A percentile compares a stretch with the other conserved stretches of the same genome.
phyloP scores from a whole-genome alignment of 2,797 vertebrate species.

The Chrosomus eos region DNA sequence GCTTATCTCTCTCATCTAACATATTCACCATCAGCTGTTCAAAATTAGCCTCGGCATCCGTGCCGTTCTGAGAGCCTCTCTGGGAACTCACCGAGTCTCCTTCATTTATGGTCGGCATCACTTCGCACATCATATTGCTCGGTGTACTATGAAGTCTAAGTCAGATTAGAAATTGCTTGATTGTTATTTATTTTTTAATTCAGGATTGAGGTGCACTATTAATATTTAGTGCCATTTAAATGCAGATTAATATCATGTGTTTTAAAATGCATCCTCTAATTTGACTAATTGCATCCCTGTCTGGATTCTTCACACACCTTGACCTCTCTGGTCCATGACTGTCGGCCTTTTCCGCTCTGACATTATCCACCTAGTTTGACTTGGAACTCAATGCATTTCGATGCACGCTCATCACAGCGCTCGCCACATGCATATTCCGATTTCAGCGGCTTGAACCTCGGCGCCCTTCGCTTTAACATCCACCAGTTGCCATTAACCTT shows the following conservation, averaged over 20 bases:
- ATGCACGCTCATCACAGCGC: conserved; percentile 13
- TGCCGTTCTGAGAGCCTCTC: conserved; percentile 81
- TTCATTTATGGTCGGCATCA: conserved; percentile 98
- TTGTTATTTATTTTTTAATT: neutral
- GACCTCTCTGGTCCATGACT: conserved; percentile 57
- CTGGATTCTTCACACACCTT: conserved; percentile 40
- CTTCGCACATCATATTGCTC: conserved; percentile 94
- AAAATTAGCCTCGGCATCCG: conserved; percentile 92
- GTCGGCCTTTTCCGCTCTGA: conserved; percentile 71
- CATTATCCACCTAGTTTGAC: conserved; percentile 77
- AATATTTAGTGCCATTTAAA: conserved; percentile 26
- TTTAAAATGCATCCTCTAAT: conserved; percentile 22
- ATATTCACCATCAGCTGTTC: conserved; percentile 99
- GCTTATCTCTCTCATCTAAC: conserved; percentile 96
- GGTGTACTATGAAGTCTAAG: conserved; percentile 22
- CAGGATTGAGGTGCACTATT: conserved; percentile 13
- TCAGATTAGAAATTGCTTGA: conserved; percentile 13
- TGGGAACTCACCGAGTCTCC: conserved; percentile 91
- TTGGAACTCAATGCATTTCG: conserved; percentile 69
- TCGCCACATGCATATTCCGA: conserved; percentile 48
- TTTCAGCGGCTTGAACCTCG: conserved; percentile 20
- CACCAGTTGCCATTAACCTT: conserved; percentile 67
- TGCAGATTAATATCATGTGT: conserved; percentile 6
- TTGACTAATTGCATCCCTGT: conserved; percentile 27
- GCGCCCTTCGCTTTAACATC: conserved; percentile 50